Percentiles rank a stretch among this genome's conserved stretches.
Evolutionary conservation across 1,140 invertebrate genomes (phyloP).

Genomic region (Pseudomyrmex gracilis): DNA sequence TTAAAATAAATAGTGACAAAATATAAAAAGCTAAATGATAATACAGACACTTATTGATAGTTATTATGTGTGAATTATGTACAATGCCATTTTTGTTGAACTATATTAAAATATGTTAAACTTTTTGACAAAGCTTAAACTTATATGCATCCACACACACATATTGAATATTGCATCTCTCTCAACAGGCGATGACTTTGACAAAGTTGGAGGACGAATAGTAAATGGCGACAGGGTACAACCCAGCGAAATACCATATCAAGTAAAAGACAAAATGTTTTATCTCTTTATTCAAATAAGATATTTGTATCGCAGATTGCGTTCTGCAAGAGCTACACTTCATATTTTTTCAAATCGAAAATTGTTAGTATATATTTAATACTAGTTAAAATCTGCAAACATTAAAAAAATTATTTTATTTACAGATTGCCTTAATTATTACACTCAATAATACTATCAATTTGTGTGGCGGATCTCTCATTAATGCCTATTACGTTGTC

Average conservation of each 20-base stretch:
- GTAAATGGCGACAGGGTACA: conserved; percentile 65
- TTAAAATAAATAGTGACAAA: too few relatives aligned
- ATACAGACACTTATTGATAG: too few relatives aligned
- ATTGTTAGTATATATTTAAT: too few relatives aligned
- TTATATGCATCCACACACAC: not conserved
- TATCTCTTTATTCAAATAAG: not conserved
- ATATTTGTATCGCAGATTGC: not conserved
- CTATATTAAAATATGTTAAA: too few relatives aligned
- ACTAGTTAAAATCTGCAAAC: not conserved
- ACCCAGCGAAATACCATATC: conserved; percentile 71
- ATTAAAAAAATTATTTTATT: conserved; percentile 8
- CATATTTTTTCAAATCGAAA: too few relatives aligned
- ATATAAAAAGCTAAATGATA: too few relatives aligned
- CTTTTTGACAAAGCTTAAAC: too few relatives aligned
- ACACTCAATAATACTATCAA: conserved; percentile 38
- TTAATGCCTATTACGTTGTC: conserved; percentile 83
- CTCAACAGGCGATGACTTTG: conserved; percentile 15
- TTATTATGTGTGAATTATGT: too few relatives aligned
- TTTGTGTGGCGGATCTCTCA: conserved; percentile 85
- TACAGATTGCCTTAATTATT: conserved; percentile 65
- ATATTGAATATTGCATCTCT: not conserved
- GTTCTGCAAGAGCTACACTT: not conserved
- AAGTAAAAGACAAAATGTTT: conserved; percentile 56
- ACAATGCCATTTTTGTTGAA: too few relatives aligned
- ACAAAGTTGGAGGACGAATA: too few relatives aligned